Evolutionary conservation across 2,113 vertebrate species (phyloP), one percentile per base, ranked within the genome.

Genomic region (Rhinoptilus africanus): DNA sequence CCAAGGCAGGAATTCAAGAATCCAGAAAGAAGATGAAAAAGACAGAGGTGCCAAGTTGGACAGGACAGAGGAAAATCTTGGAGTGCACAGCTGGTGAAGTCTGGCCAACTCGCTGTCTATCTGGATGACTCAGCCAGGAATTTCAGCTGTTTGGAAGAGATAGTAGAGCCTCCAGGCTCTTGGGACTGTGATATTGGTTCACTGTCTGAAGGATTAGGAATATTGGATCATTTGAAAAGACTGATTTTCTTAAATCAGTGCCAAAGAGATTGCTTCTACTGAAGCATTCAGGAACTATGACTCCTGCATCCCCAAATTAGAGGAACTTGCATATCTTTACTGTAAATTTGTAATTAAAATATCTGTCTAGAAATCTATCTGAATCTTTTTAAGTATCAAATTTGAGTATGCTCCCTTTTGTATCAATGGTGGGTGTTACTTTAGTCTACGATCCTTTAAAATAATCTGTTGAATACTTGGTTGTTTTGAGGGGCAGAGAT

Each of bases 91-190:
- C 37, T 27, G 24, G 1, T 54, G 23, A 76, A 82, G 18, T 84
- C 50, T 88, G 56, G 50, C n/a, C 69, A 91, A 21, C 22, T 81
- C 14, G 9, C 39, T 24, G 39, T 74, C 66, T 1, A 11, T 7
- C 2, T 10, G 17, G 7, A 34, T 71, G 50, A 26, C 15, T 30
- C 27, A 67, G 54, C 32, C 84, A 95, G 84, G 14, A 86, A 87
- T 60, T n/a, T 93, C 87, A 84, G 54, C 71, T 93, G 72, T 77
- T 84, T 89, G 56, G 43, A 95, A 90, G 12, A 95, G 77, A 95
- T 59, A 92, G 34, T 48, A 88, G 18, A 62, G n/a, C 53, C 47
- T 85, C 41, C 37, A 76, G 62, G 15, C 53, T 89, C 69, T 78
- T 69, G 53, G 37, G 62, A 69, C 9, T 82, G 18, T 63, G 45